Evolutionary conservation across 92 coral and sea anemone species (phyloP).

Genomic region (Desmophyllum pertusum): DNA sequence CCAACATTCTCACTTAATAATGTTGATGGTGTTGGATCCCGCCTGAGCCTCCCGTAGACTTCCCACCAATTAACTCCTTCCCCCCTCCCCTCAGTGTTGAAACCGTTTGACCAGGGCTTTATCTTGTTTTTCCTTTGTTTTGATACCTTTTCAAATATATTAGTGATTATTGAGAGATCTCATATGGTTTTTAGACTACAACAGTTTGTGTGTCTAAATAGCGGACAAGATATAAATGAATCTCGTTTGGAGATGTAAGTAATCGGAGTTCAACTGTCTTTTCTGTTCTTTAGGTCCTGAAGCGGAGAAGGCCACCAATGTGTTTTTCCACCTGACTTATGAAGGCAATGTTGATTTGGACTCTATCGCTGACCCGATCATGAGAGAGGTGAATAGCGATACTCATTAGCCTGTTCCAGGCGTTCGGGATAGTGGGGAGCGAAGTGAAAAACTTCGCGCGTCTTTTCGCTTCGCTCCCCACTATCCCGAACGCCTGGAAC

Average conservation of each 20-base stretch:
- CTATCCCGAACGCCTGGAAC: too few species aligned
- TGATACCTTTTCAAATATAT: neutral
- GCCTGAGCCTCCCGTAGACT: too few species aligned
- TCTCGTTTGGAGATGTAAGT: neutral
- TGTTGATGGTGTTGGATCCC: too few species aligned
- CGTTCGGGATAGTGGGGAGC: too few species aligned
- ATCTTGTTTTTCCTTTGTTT: neutral
- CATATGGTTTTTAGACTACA: neutral
- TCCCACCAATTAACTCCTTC: too few species aligned
- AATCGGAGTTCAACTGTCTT: neutral
- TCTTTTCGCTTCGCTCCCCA: too few species aligned
- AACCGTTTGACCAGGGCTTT: too few species aligned
- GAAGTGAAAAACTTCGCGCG: too few species aligned
- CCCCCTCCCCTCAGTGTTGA: too few species aligned
- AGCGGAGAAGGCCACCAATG: constrained; percentile 94
- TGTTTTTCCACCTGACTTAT: constrained; percentile 93
- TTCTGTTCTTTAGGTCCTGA: constrained; percentile 73
- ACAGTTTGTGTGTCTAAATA: neutral
- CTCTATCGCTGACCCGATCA: constrained; percentile 86
- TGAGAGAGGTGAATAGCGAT: constrained; percentile 81
- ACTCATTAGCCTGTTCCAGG: too few species aligned
- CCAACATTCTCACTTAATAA: too few species aligned
- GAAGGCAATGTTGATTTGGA: constrained; percentile 96
- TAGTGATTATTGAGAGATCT: neutral
- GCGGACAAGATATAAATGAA: neutral